A percentile compares a stretch with the other conserved stretches of the same genome.
phyloP scores from a whole-genome alignment of 2,888 invertebrate species.

The Apodemia mormo region DNA sequence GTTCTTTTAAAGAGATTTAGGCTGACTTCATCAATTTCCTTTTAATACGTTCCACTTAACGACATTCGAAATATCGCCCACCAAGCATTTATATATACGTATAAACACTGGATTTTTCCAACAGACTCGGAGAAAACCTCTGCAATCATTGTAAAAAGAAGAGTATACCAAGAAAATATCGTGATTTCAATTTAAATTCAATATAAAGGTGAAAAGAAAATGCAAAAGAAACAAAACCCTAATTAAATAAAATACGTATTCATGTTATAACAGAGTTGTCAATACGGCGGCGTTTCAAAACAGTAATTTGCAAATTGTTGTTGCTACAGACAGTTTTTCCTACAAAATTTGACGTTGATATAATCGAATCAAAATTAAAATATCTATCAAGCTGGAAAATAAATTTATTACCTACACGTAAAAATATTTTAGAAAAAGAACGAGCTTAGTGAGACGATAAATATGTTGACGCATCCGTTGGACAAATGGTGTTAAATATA shows the following conservation, averaged over 20 bases:
- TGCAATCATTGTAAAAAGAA: too few species aligned
- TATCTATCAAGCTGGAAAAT: background rate
- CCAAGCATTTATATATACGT: too few species aligned
- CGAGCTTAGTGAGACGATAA: background rate
- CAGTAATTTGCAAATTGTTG: slow-evolving; percentile 8
- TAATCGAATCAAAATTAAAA: slow-evolving; percentile 12
- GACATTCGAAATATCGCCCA: too few species aligned
- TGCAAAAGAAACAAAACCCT: background rate
- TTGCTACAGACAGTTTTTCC: background rate
- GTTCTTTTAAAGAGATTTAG: too few species aligned
- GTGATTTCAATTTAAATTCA: background rate
- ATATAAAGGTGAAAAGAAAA: background rate
- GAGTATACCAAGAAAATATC: too few species aligned
- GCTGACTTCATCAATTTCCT: too few species aligned
- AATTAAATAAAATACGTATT: background rate
- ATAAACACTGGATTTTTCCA: too few species aligned
- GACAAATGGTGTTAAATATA: too few species aligned
- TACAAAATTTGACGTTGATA: slow-evolving; percentile 5
- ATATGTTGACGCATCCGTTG: background rate
- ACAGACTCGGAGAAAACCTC: too few species aligned
- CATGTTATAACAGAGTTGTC: slow-evolving; percentile 4
- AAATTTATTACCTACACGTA: background rate
- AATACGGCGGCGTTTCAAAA: slow-evolving; percentile 10
- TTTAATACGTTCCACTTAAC: too few species aligned
- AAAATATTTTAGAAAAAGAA: background rate